These are phyloP conservation scores for Drosophila limbata DNA, from an alignment of 2,888 invertebrate species.

Conservation along the genomic window DNA sequence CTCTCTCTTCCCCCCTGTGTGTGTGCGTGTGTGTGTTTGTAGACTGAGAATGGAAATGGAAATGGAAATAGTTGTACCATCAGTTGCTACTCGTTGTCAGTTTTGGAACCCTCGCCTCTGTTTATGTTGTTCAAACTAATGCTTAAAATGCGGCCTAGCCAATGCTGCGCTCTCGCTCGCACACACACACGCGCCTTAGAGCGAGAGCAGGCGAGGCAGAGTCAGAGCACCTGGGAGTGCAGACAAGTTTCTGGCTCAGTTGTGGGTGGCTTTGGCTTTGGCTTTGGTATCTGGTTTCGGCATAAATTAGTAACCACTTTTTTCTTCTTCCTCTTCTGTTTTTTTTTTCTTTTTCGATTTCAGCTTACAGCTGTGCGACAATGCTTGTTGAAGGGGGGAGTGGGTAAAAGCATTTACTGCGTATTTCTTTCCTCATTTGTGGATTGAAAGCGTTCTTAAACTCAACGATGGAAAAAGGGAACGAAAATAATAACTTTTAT, in stretches of 20 bases:
- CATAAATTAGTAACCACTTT: slow-evolving; percentile 55
- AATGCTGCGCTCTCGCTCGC: slow-evolving; percentile 38
- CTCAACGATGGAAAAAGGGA: background rate
- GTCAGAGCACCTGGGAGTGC: slow-evolving; percentile 46
- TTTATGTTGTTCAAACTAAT: slow-evolving; percentile 81
- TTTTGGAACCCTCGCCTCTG: slow-evolving; percentile 37
- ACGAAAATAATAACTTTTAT: background rate
- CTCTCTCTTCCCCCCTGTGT: slow-evolving; percentile 32
- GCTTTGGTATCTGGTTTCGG: slow-evolving; percentile 27
- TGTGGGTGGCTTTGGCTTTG: slow-evolving; percentile 39
- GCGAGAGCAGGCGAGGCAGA: slow-evolving; percentile 2
- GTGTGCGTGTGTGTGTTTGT: background rate
- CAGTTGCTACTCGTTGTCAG: slow-evolving; percentile 28
- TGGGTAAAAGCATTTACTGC: background rate
- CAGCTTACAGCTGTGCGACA: slow-evolving; percentile 21
- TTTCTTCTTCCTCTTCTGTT: slow-evolving; percentile 14
- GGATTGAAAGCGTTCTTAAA: slow-evolving; percentile 21
- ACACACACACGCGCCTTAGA: background rate
- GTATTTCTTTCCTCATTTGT: slow-evolving; percentile 27
- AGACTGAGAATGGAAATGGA: slow-evolving; percentile 17
- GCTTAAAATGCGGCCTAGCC: slow-evolving; percentile 78
- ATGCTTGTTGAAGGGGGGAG: slow-evolving; percentile 6
- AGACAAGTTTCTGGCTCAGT: slow-evolving; percentile 27
- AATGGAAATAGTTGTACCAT: slow-evolving; percentile 54
- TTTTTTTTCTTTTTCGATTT: slow-evolving; percentile 22